Evolutionary conservation across 2,113 vertebrate genomes (phyloP).

Genomic region (Ailuropoda melanoleuca): DNA sequence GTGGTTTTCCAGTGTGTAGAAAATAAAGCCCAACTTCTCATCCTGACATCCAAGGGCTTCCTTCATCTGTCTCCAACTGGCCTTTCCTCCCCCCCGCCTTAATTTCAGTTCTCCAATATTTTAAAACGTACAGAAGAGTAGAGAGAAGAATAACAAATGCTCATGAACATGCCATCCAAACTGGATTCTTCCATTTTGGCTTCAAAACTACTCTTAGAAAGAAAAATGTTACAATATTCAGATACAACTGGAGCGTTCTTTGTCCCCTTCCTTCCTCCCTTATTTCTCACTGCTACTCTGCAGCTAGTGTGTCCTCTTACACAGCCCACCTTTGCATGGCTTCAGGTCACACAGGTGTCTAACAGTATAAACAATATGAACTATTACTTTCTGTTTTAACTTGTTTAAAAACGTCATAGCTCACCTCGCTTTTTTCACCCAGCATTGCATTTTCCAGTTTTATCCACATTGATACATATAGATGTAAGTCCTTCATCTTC

Average conservation of each 20-base stretch:
- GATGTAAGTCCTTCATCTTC: not conserved
- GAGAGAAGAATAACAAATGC: not conserved
- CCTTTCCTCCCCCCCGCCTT: not conserved
- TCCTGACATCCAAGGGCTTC: not conserved
- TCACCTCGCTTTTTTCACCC: not conserved
- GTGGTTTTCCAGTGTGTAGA: not conserved
- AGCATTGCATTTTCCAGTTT: not conserved
- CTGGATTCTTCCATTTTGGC: not conserved
- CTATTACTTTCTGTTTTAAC: not conserved
- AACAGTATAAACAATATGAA: not conserved
- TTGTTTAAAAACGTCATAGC: not conserved
- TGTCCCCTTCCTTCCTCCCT: not conserved
- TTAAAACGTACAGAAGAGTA: not conserved
- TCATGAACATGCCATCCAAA: not conserved
- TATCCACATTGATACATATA: not conserved
- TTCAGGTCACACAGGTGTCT: not conserved
- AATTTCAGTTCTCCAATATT: not conserved
- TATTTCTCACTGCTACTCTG: not conserved
- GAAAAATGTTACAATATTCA: not conserved
- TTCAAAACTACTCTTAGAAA: not conserved
- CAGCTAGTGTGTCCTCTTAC: not conserved
- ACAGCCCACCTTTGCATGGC: not conserved
- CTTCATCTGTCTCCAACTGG: not conserved
- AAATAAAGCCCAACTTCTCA: not conserved
- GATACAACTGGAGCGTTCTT: not conserved